These are phyloP conservation scores for Patella depressa DNA, from an alignment of 2,888 invertebrate species.

Conservation along the genomic window DNA sequence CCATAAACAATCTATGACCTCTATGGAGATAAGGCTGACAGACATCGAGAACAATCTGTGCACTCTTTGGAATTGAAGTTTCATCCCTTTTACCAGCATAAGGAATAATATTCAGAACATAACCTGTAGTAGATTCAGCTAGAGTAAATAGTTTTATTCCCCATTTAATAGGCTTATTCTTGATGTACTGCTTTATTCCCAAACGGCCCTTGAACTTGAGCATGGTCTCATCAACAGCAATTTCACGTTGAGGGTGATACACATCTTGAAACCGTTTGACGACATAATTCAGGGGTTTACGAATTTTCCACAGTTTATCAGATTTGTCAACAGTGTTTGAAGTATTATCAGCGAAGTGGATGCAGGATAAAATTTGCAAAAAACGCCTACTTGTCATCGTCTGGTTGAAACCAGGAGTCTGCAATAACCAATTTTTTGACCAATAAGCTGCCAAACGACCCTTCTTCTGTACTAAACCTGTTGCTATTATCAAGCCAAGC, in stretches of 20 bases:
- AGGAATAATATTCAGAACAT: neutral
- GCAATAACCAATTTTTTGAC: slow-evolving; percentile 2
- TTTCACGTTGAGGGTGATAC: slow-evolving; percentile 5
- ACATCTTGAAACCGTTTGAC: neutral
- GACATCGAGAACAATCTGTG: neutral
- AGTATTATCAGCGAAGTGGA: neutral
- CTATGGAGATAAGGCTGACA: neutral
- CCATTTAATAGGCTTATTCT: neutral
- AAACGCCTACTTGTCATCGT: slow-evolving; percentile 3
- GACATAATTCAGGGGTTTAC: neutral
- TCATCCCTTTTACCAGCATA: neutral
- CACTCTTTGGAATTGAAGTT: neutral
- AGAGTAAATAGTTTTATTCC: neutral
- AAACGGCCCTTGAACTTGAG: neutral
- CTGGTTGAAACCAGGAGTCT: neutral
- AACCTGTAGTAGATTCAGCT: neutral
- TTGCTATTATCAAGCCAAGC: no score
- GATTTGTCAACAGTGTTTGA: slow-evolving; percentile 5
- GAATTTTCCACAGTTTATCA: neutral
- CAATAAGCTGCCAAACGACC: no score
- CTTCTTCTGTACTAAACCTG: no score
- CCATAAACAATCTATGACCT: neutral
- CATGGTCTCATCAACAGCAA: slow-evolving; percentile 5
- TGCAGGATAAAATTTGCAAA: neutral
- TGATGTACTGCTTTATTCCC: neutral